Evolutionary conservation across 1,140 invertebrate species (phyloP), one percentile per base, ranked within the genome.

Genomic region (Drosophila kohkoa): DNA sequence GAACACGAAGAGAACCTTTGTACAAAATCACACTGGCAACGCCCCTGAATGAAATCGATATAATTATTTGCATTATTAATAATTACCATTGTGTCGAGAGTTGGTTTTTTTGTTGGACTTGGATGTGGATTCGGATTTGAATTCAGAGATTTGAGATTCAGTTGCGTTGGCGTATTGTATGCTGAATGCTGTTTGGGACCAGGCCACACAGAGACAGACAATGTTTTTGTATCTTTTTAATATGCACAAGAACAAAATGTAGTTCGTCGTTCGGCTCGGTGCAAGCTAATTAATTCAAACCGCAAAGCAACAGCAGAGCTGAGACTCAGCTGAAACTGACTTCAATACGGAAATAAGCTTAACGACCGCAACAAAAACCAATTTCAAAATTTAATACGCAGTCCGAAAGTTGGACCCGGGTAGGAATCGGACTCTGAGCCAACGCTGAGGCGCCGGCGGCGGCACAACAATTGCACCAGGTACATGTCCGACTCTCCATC

Each of bases 11-110:
- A 69, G 64, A 82, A 71, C 75, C 71, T 82, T 82, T 79, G 57
- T 77, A 73, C 81, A 83, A 83, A 25, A 77, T 83, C 81, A 75
- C 64, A 62, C 20, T 0, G 80, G 66, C 83, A 88, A 87, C 83
- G 83, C 83, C 83, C 83, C 80, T 78, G 85, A 87, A 78, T 85
- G 77, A 79, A 88, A 88, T 89, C 83, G 81, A 88, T 88, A 88
- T 88, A 88, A 88, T 88, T 88, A 88, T 88, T 88, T 88, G 83
- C 83, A 88, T 89, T 88, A 88, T 85, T 88, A 89, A 88, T 88
- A 88, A 88, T 88, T 89, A 88, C 81, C 77, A 89, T 89, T 88
- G 85, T 89, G 74, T 76, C 49, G 55, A 13, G 38, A 13, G 15
- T 67, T 41, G 62, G 81, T 51, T 85, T n/a, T n/a, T n/a, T n/a